Conservation (phyloP, 2,113 vertebrate genomes). For the Hiodon alosoides region DNA sequence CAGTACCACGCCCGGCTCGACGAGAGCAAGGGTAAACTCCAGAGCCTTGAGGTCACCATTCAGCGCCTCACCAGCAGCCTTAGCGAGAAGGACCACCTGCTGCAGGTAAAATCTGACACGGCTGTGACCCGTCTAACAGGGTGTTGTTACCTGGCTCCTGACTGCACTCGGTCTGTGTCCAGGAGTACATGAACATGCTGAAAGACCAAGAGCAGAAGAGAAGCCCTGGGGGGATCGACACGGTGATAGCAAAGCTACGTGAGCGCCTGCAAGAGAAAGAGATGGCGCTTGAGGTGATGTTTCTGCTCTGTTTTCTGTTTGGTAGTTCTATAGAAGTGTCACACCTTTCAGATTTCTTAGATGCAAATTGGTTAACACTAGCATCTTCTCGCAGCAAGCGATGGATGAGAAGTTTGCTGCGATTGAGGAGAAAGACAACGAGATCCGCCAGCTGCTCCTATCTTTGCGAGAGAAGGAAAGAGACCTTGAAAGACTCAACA, state of each 20-base stretch:
- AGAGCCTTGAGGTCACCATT: slow-evolving; percentile 69
- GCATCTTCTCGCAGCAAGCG: slow-evolving; percentile 48
- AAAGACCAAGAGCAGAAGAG: slow-evolving; percentile 58
- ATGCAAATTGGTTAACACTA: neutral
- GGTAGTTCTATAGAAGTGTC: neutral
- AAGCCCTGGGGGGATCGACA: slow-evolving; percentile 54
- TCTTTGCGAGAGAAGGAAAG: slow-evolving; percentile 65
- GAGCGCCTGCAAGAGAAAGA: slow-evolving; percentile 67
- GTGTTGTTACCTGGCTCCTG: neutral
- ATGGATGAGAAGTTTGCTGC: slow-evolving; percentile 66
- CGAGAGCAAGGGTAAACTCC: slow-evolving; percentile 68
- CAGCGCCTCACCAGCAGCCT: slow-evolving; percentile 64
- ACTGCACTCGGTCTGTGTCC: slow-evolving; percentile 8
- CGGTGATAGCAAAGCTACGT: slow-evolving; percentile 59
- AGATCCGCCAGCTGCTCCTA: slow-evolving; percentile 64
- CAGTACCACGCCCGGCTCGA: slow-evolving; percentile 66
- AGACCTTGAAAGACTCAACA: slow-evolving; percentile 64
- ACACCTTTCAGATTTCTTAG: neutral
- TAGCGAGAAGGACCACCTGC: slow-evolving; percentile 70
- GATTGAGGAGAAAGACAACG: slow-evolving; percentile 70
- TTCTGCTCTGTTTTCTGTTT: slow-evolving; percentile 7
- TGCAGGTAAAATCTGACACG: slow-evolving; percentile 63
- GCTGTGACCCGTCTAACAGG: neutral
- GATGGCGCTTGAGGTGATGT: slow-evolving; percentile 59
- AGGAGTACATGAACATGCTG: slow-evolving; percentile 68